These are phyloP conservation scores for Acanthisitta chloris DNA, from an alignment of 2,113 vertebrate species.

Conservation along the genomic window DNA sequence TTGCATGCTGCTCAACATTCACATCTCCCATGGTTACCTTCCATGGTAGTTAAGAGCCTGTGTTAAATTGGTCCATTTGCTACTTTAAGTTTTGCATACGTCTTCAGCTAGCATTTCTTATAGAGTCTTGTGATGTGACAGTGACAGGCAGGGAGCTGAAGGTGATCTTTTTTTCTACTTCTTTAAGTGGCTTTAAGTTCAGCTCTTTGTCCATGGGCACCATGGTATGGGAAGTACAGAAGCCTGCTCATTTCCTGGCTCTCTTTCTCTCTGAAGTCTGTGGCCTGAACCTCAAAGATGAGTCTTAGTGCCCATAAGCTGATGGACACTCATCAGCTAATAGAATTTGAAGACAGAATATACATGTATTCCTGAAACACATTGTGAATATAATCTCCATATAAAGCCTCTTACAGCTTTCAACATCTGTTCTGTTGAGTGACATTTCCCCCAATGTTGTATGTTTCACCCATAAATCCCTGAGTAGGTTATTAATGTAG, in stretches of 20 bases:
- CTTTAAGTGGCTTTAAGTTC: not conserved
- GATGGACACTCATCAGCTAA: constrained; percentile 21
- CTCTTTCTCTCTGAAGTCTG: not conserved
- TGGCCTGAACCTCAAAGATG: not conserved
- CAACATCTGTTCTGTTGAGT: constrained; percentile 16
- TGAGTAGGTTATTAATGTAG: not conserved
- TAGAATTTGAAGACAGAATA: constrained; percentile 10
- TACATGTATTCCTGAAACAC: not conserved
- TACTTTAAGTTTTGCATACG: not conserved
- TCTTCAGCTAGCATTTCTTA: not conserved
- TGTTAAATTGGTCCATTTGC: not conserved
- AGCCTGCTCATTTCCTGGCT: not conserved
- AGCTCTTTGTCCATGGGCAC: not conserved
- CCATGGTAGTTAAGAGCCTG: not conserved
- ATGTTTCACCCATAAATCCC: not conserved
- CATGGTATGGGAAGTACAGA: not conserved
- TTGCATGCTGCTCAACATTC: not conserved
- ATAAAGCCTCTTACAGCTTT: constrained; percentile 31
- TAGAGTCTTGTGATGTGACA: not conserved
- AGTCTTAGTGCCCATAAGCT: not conserved
- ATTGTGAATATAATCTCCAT: constrained; percentile 1
- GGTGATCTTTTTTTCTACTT: not conserved
- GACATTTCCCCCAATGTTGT: not conserved
- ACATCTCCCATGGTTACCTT: not conserved
- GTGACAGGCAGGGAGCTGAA: not conserved